Conservation (phyloP, 2,113 vertebrate species). For the Cichladusa arquata region DNA sequence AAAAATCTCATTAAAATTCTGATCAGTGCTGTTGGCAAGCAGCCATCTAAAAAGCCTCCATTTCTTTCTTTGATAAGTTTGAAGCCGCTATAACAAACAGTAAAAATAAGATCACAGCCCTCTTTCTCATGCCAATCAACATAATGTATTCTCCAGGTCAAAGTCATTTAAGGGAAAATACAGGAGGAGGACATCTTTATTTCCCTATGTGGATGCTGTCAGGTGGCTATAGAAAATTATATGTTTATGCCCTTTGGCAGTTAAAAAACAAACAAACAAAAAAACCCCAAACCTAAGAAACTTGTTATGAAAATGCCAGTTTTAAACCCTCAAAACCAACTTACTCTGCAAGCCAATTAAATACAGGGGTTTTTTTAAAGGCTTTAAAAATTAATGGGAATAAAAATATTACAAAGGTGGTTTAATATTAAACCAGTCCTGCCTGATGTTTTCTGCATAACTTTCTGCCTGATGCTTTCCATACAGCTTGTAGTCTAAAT, state of each 20-base stretch:
- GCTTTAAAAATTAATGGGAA: neutral
- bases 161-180: conserved; percentile 27
- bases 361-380: neutral
- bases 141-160: conserved; percentile 33
- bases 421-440: neutral
- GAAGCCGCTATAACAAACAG: conserved; percentile 50
- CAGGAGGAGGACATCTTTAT: neutral
- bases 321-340: neutral
- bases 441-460: neutral
- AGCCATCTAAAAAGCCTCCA: conserved; percentile 47
- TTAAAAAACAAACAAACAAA: neutral
- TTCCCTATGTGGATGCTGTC: neutral
- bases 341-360: neutral
- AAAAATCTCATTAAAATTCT: conserved; percentile 71
- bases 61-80: conserved; percentile 59
- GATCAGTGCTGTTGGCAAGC: conserved; percentile 64
- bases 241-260: neutral
- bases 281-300: neutral
- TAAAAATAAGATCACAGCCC: conserved; percentile 46
- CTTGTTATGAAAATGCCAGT: neutral
- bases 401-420: neutral
- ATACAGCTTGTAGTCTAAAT: neutral
- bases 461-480: neutral
- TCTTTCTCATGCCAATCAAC: conserved; percentile 33
- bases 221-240: neutral